Base-by-base conservation (phyloP, 2,113 vertebrate species). In the Panthera tigris region DNA sequence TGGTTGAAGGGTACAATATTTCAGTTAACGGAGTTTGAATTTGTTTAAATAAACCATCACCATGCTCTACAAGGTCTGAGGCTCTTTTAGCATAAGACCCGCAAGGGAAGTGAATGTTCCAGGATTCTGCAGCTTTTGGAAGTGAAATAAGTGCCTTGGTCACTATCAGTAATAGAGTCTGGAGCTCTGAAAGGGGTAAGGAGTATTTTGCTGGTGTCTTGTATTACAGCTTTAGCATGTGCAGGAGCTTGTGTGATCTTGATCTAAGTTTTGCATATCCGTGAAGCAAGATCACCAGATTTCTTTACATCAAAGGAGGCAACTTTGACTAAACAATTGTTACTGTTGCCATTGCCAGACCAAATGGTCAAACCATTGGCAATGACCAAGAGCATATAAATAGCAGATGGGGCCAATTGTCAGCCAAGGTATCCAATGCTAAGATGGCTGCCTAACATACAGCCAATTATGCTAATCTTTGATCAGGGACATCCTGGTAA, bases 21-120 rank as follows among this genome's bases (percentile, higher is more conserved):
- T 94, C 27, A 55, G 16, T 91, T 90, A 94, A 84, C 85, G 89
- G 45, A 93, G 85, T 89, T 48, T 78, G n/a, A 93, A 73, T 23
- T 89, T 85, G 7, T 76, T 76, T 78, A 66, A 81, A 81, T 89
- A 65, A 80, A 4, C 10, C 27, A 61, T 57, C 50, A 33, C 5
- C 21, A 29, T 80, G 9, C 12, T 88, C 33, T 15, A 36, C 50
- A 21, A 87, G 73, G 8, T 15, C 36, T 31, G 74, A 78, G 74
- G 41, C 14, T 48, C 74, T 69, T 69, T 2, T 16, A 94, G n/a
- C 5, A 31, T 33, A 19, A 88, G 21, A 7, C 7, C 81, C 33
- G 9, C 55, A 87, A 63, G 48, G 12, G 6, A 94, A 68, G 15
- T 79, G 27, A 80, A 80, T 65, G 5, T 33, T 91, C 25, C n/a